These are phyloP conservation scores for Sarcoramphus papa DNA, from an alignment of 2,797 vertebrate species.

Conservation along the genomic window DNA sequence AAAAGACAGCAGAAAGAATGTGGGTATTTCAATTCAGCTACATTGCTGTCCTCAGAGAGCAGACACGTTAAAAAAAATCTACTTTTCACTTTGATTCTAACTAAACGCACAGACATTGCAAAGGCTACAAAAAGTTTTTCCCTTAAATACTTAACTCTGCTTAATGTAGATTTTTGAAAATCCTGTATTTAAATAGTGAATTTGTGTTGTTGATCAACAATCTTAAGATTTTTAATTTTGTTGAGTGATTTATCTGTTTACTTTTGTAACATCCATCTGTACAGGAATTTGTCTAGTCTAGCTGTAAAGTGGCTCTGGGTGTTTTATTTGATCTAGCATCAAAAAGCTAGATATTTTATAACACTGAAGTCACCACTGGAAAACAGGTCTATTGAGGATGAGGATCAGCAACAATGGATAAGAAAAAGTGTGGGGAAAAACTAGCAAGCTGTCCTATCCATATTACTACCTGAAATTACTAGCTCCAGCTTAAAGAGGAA, in stretches of 20 bases:
- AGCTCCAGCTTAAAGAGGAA: not conserved
- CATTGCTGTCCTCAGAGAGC: not conserved
- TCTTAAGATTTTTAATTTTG: not conserved
- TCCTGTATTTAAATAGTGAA: not conserved
- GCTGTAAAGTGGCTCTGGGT: not conserved
- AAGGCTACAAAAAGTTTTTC: not conserved
- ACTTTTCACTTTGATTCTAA: not conserved
- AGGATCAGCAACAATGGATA: not conserved
- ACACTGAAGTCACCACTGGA: not conserved
- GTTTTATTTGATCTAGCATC: not conserved
- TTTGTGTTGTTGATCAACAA: not conserved
- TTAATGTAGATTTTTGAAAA: not conserved
- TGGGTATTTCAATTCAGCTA: conserved; percentile 40
- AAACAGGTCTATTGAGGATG: not conserved
- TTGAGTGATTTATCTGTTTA: not conserved
- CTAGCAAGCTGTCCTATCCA: not conserved
- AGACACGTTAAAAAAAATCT: not conserved
- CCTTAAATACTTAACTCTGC: not conserved
- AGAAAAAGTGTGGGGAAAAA: not conserved
- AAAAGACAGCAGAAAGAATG: conserved; percentile 32
- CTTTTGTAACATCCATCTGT: not conserved
- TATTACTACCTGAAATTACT: not conserved
- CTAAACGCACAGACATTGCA: not conserved
- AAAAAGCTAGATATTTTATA: not conserved
- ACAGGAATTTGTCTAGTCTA: not conserved